Base-by-base conservation (phyloP, 2,113 vertebrate species). In the Odocoileus hemionus region DNA sequence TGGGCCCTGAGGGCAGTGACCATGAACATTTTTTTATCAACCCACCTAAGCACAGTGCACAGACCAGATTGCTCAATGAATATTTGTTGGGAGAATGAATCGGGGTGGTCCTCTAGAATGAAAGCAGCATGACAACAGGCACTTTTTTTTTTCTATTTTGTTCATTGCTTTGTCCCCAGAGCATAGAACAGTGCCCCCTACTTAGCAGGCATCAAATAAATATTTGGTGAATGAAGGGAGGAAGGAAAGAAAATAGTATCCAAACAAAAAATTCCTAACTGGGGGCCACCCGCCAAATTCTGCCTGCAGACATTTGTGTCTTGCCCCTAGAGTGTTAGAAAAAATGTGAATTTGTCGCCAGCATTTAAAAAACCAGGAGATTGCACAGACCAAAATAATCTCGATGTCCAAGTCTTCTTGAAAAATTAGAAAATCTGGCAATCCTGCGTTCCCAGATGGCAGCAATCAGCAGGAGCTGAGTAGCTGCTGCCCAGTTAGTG, bases 281-380 rank as follows among this genome's bases (percentile, higher is more conserved):
- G 55, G 82, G 94, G 76, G 86, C 95, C 70, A 58, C 89, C 7
- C 0, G 96, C 96, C 98, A 98, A 86, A 95, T 96, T 78, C 96
- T 94, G 94, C 91, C 91, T 79, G 83, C 82, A 93, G 97, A 95
- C 94, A 95, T 97, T 97, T 95, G 94, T 83, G 82, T 93, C 95
- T 87, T 96, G 94, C 87, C 98, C 47, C 97, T 25, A 43, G 88
- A 76, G 95, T 89, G 52, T 88, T 93, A 50, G 52, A 89, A 94
- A 97, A 98, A 97, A 97, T 94, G 97, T 97, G 94, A 93, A 91
- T 94, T 95, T 95, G 83, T 96, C 11, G 95, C 97, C 97, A 98
- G 50, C 88, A 74, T 94, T 96, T 94, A 52, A 94, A 97, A 97
- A 96, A 96, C 84, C 91, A 93, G 93, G 96, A 95, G 55, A 91